Base-by-base conservation (phyloP, 2,888 invertebrate species). In the Dasypogon diadema region DNA sequence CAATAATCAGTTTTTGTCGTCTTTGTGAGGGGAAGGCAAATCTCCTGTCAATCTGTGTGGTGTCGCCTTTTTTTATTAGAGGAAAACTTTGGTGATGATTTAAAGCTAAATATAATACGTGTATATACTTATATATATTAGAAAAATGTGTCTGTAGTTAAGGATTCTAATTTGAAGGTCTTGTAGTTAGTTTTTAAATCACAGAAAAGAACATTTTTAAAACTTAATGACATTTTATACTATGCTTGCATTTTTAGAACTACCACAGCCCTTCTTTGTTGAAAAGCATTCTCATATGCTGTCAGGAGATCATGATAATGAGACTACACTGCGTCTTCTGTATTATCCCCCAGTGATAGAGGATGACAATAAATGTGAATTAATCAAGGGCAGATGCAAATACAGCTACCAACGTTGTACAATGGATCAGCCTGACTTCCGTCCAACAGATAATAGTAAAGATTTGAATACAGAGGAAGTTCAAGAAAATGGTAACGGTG, bases 271-370 rank as follows among this genome's bases (percentile, higher is more conserved):
- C 84, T 87, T 88, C 80, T 89, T 93, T 82, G 84, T 91, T 60
- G 89, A 89, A 75, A 90, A 90, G 82, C 92, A 92, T 87, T 87
- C 90, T 26, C 89, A 89, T 80, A 90, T 92, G 90, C 85, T 92
- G 85, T 86, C 87, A 79, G 87, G 88, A 74, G 89, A 90, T 65
- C 86, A 88, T 79, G 88, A 87, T 80, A 92, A 92, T 84, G 89
- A 89, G 77, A 91, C 92, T 22, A 89, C 90, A 63, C 88, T 93
- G 85, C 89, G 92, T 73, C 85, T 92, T 77, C 86, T 93, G 80
- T 92, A 92, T 87, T 93, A 93, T 85, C 93, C 93, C 37, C 91
- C 92, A 1, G 87, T 90, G 54, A 88, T 89, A 18, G 89, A 90
- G 12, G 90, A 89, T 78, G 89, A 89, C 81, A 89, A 88, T 76